phyloP scores from a whole-genome alignment of 2,888 invertebrate genomes.

The Sceliomorpha sp. region DNA sequence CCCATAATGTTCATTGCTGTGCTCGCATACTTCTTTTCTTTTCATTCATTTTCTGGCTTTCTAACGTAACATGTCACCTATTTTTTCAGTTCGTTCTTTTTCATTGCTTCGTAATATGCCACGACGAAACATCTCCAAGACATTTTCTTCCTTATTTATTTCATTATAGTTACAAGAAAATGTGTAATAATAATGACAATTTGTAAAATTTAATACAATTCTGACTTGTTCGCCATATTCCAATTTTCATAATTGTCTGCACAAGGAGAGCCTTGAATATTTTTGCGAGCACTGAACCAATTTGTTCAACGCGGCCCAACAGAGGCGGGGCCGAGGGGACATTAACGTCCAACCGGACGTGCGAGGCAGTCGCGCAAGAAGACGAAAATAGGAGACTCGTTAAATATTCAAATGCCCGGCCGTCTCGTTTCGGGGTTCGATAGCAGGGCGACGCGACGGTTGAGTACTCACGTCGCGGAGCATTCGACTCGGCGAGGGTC shows the following conservation, averaged over 20 bases:
- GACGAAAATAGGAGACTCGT: constrained; percentile 26
- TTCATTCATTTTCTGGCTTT: constrained; percentile 4
- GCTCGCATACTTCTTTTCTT: constrained; percentile 39
- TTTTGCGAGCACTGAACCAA: no score
- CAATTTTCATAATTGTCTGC: no score
- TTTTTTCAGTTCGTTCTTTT: neutral
- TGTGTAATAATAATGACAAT: no score
- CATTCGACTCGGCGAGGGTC: constrained; percentile 1
- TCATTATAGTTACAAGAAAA: no score
- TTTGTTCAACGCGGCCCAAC: no score
- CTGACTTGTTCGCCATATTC: no score
- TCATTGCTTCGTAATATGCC: no score
- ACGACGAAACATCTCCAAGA: no score
- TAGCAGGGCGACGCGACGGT: constrained; percentile 11
- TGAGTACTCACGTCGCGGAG: constrained; percentile 2
- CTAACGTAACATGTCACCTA: constrained; percentile 11
- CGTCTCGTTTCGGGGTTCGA: constrained; percentile 33
- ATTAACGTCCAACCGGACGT: constrained; percentile 30
- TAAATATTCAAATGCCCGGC: constrained; percentile 46
- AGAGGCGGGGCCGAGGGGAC: no score
- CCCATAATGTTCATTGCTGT: constrained; percentile 35
- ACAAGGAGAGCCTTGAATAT: no score
- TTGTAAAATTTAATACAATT: no score
- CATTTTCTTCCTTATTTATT: no score
- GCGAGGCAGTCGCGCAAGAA: constrained; percentile 20